Evolutionary conservation across 2,888 invertebrate species (phyloP), one percentile per base, ranked within the genome.

Genomic region (Leptinotarsa juncta): DNA sequence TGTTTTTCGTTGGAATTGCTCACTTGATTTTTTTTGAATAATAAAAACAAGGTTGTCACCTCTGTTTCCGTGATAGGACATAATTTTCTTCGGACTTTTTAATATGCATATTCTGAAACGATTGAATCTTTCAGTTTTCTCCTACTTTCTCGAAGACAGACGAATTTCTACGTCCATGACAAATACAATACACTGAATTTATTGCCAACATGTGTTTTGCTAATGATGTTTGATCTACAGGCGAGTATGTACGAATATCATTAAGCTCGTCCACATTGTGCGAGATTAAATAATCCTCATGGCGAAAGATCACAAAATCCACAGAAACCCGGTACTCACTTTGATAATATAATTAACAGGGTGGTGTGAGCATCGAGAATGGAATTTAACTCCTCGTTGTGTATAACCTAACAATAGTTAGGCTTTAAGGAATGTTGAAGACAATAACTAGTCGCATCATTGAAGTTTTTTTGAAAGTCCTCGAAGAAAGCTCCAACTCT

Each of bases 151-250:
- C 53, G 18, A 49, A 20, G 23, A 20, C 16, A 42, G 2, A 42
- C 10, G 42, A 10, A 42, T 0, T 20, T 57, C 57, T 50, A 65
- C 70, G 49, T n/a, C 65, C 50, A 62, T 71, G 70, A 15, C 65
- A 16, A 23, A 23, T 67, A 72, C 72, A 70, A 62, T 72, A 55
- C 70, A 67, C 72, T 26, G 16, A 72, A 74, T 72, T 70, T 77
- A 71, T 74, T 70, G 55, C 67, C 32, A 42, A 72, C 76, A 77
- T 74, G 68, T 77, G 77, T 77, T 77, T 74, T 60, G 72, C 77
- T 77, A 72, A 77, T 74, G 74, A 77, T 68, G 67, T 74, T 72
- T 71, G 66, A 73, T 67, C 48, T 72, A 67, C 23, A 70, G 65
- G 70, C 62, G 53, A 18, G 65, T 26, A 23, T 60, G 62, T 60